Evolutionary conservation across 2,113 vertebrate species (phyloP).

Genomic region (Balaenoptera acutorostrata): DNA sequence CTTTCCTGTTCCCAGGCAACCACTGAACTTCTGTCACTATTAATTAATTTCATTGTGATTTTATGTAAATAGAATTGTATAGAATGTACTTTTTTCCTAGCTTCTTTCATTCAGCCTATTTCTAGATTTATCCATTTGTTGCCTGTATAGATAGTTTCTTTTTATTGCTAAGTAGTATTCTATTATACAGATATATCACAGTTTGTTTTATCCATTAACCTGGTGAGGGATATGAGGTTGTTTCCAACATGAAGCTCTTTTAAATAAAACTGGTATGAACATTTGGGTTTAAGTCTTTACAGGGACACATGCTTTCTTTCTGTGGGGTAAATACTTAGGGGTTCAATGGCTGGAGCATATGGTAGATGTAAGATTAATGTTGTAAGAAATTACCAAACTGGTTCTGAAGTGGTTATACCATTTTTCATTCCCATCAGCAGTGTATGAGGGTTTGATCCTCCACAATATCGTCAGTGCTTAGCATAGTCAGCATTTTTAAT

Average conservation of each 20-base stretch:
- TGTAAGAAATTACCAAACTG: background rate
- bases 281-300: background rate
- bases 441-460: background rate
- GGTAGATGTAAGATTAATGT: background rate
- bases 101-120: background rate
- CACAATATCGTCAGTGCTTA: background rate
- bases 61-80: background rate
- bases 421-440: background rate
- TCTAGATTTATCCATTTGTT: background rate
- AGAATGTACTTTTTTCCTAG: background rate
- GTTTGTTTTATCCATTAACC: background rate
- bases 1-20: background rate
- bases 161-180: background rate
- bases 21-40: background rate
- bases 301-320: background rate
- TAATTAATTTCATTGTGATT: background rate
- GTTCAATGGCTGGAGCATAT: background rate
- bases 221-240: background rate
- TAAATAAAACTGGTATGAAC: background rate
- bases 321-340: background rate
- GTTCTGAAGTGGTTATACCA: background rate
- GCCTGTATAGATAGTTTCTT: background rate
- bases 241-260: background rate
- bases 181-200: background rate
- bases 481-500: background rate